Base-by-base conservation (phyloP, 2,113 vertebrate species). In the Labeo catla region DNA sequence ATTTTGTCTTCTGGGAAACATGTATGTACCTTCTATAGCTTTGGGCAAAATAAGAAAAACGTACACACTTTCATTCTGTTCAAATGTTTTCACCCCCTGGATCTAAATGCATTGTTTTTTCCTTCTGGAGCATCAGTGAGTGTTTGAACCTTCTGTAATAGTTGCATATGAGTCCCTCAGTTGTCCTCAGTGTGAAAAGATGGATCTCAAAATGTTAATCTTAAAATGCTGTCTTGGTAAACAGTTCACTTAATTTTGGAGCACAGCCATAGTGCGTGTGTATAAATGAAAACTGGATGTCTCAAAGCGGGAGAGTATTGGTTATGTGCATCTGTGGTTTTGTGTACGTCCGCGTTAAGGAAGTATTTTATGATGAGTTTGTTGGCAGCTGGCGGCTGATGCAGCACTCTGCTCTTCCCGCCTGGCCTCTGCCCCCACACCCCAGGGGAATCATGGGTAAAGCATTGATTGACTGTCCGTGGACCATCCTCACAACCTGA, bases 381-480 rank as follows among this genome's bases (percentile, higher is more conserved):
- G 84, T 81, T 89, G 86, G 87, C 87, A 88, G 90, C 66, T 86
- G 79, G 84, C 81, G 83, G 90, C 89, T 92, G 89, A 89, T 90
- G 84, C 87, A 86, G 89, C 88, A 54, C 80, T 86, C 39, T 79
- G 52, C 49, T 85, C 83, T 76, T 87, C 84, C 70, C 80, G 85
- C 83, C 78, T 89, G 39, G 73, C 88, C 87, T 77, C 12, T 76
- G 83, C 66, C 82, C 68, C 61, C 23, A 43, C 80, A 79, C 90
- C 77, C 84, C 85, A 68, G 65, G 57, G 57, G 88, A 90, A 91
- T 61, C 59, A 87, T 87, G 86, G 90, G 63, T 83, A 84, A 88
- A 89, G 74, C 86, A 88, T 85, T 89, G 92, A 93, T 90, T 90
- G 91, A 91, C 90, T 89, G 89, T 81, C 87, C 70, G 43, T 86